Evolutionary conservation across 2,113 vertebrate genomes (phyloP).

Genomic region (Chitala chitala): DNA sequence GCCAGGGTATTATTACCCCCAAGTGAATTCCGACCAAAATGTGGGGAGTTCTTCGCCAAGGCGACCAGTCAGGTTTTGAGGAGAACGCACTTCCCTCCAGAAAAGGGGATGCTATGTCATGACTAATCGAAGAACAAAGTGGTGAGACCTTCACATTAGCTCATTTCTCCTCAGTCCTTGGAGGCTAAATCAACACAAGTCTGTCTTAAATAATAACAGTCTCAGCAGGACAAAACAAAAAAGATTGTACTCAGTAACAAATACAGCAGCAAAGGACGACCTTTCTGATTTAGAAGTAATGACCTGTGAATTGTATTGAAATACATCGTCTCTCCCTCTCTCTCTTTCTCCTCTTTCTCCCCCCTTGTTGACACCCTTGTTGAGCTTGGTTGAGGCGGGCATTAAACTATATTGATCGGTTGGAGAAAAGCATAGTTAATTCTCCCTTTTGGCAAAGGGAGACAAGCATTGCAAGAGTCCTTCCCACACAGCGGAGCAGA

Average conservation of each 20-base stretch:
- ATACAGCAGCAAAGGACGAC: too few species aligned
- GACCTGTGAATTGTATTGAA: conserved; percentile 22
- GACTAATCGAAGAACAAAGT: not conserved
- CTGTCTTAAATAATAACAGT: not conserved
- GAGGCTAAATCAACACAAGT: too few species aligned
- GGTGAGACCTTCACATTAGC: conserved; percentile 4
- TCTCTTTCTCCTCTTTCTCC: conserved; percentile 3
- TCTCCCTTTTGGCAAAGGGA: conserved; percentile 21
- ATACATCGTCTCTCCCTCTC: not conserved
- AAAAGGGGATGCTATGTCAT: not conserved
- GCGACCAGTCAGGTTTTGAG: too few species aligned
- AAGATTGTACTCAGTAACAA: too few species aligned
- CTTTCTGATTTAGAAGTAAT: conserved; percentile 32
- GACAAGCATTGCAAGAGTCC: conserved; percentile 16
- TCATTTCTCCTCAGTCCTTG: not conserved
- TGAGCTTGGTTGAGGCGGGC: conserved; percentile 5
- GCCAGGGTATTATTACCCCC: too few species aligned
- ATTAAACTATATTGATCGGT: conserved; percentile 25
- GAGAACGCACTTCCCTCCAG: not conserved
- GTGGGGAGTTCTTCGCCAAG: too few species aligned
- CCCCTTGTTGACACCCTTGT: conserved; percentile 8
- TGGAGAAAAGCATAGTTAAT: conserved; percentile 23
- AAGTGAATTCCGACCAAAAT: too few species aligned
- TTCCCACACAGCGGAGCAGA: not conserved
- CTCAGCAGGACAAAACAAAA: too few species aligned